Evolutionary conservation across 2,888 invertebrate genomes (phyloP).

Genomic region (Entomobrya multifasciata): DNA sequence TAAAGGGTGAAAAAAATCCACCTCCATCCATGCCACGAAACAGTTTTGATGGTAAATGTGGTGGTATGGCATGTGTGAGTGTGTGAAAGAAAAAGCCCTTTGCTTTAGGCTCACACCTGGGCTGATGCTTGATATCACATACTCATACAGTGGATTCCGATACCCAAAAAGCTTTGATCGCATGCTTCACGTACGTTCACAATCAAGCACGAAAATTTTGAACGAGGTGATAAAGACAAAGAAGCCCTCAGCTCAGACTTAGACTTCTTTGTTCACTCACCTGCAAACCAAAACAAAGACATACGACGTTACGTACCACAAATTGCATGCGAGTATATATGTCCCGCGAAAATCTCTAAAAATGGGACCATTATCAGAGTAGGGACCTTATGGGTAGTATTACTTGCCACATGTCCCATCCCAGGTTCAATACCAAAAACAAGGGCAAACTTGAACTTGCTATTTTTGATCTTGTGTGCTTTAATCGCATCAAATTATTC

Average conservation of each 20-base stretch:
- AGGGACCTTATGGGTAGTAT: too few species aligned
- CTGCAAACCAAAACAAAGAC: conserved; percentile 13
- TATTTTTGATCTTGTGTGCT: not conserved
- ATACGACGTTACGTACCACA: too few species aligned
- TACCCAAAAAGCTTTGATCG: not conserved
- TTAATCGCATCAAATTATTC: not conserved
- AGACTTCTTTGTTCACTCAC: conserved; percentile 59
- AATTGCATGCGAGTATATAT: not conserved
- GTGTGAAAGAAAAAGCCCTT: conserved; percentile 41
- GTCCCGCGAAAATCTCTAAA: not conserved
- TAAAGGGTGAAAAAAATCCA: not conserved
- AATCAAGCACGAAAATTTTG: not conserved
- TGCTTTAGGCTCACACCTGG: conserved; percentile 53
- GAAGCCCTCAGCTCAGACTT: conserved; percentile 16
- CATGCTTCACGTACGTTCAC: conserved; percentile 21
- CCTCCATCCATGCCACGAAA: not conserved
- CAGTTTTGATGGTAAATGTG: not conserved
- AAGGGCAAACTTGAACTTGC: not conserved
- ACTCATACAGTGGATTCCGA: conserved; percentile 7
- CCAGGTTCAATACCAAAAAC: not conserved
- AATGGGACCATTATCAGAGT: too few species aligned
- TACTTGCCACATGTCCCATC: too few species aligned
- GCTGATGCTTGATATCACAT: conserved; percentile 36
- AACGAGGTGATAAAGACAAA: conserved; percentile 9
- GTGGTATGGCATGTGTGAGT: not conserved